Base-by-base conservation (phyloP, 2,797 vertebrate genomes). In the Parauchenoglanis punctatus region DNA sequence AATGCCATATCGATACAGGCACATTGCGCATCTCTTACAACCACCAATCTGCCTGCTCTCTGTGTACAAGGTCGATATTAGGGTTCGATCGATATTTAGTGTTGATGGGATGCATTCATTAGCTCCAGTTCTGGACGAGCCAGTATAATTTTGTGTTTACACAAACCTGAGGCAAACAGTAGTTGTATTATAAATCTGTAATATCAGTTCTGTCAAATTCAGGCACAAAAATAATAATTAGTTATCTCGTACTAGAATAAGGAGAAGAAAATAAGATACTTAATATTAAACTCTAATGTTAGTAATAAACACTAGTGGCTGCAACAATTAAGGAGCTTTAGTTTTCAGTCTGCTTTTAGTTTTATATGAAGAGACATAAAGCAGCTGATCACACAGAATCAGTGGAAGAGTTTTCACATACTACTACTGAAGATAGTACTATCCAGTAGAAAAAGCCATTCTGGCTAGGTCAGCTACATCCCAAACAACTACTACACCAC, bases 1-100 rank as follows among this genome's bases (percentile, higher is more conserved):
- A 67, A 70, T 12, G 28, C 12, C 59, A 59, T 40, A 65, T 84
- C 25, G n/a, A 52, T 81, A 76, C n/a, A 54, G 70, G 56, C 81
- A 44, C 23, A 77, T 65, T 23, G 23, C 61, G 13, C 18, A 83
- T 76, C 15, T 52, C 35, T 63, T 35, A 49, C 7, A 40, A 83
- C 54, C 59, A 67, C 28, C 31, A n/a, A 46, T 23, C 52, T n/a
- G 23, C 40, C 63, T 83, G 68, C 44, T 63, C n/a, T 25, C 18
- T 56, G 35, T 25, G 35, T 49, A 87, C n/a, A 31, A 28, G 78
- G 61, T 84, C 72, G 28, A n/a, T 87, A 84, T 87, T 84, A 7
- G 49, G 15, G 28, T 72, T 52, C 3, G 44, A 73, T 85, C 75
- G 54, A 80, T 84, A 76, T 80, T 87, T 31, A 61, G n/a, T 35